phyloP scores from a whole-genome alignment of 1,140 invertebrate species.

The Bombus picipes region DNA sequence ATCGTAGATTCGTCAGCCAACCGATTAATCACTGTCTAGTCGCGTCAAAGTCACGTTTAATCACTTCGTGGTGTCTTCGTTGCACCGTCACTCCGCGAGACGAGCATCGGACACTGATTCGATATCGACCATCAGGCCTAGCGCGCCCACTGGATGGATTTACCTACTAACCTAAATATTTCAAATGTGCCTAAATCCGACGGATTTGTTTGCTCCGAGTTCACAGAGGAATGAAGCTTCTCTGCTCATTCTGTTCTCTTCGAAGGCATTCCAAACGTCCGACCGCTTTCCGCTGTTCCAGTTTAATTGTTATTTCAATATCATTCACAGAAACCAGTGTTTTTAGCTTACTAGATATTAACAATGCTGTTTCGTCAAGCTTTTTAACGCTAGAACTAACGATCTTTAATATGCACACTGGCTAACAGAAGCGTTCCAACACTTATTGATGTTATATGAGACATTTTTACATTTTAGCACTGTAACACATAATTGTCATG shows the following conservation, averaged over 20 bases:
- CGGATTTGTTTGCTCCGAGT: slow-evolving; percentile 3
- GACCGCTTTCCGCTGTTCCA: not conserved
- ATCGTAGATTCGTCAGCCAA: not conserved
- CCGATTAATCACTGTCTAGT: slow-evolving; percentile 46
- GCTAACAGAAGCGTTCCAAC: too few relatives aligned
- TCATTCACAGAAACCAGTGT: not conserved
- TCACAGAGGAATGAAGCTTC: not conserved
- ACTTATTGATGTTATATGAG: too few relatives aligned
- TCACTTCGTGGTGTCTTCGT: not conserved
- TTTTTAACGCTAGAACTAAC: not conserved
- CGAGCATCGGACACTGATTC: slow-evolving; percentile 29
- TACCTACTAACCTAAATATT: slow-evolving; percentile 33
- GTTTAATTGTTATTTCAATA: not conserved
- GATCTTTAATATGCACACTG: not conserved
- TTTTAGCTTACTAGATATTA: not conserved
- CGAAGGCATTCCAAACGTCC: not conserved
- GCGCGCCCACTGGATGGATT: not conserved
- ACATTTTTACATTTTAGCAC: too few relatives aligned
- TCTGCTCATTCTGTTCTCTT: not conserved
- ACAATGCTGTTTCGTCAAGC: not conserved
- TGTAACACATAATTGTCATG: too few relatives aligned
- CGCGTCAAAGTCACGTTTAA: slow-evolving; percentile 37
- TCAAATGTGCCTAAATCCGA: slow-evolving; percentile 23
- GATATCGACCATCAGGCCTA: slow-evolving; percentile 12
- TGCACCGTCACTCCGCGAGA: slow-evolving; percentile 1